A percentile compares a stretch with the other conserved stretches of the same genome.
Evolutionary conservation across 2,888 invertebrate genomes (phyloP).

Genomic region (Acanthococcus lagerstroemiae): DNA sequence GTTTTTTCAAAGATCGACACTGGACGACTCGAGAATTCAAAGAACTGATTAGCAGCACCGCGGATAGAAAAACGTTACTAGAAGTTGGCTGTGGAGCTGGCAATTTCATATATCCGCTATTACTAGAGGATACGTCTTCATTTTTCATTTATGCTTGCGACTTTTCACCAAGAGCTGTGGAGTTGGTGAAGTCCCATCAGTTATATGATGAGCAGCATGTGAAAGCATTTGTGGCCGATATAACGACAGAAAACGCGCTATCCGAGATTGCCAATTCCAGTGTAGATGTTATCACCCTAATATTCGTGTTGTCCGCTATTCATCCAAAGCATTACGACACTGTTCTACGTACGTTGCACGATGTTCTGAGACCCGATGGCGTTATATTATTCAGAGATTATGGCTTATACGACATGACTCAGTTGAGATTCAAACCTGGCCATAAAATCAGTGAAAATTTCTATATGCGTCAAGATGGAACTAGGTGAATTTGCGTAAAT

Average conservation of each 20-base stretch:
- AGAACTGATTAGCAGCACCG: constrained; percentile 54
- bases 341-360: constrained; percentile 54
- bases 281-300: constrained; percentile 74
- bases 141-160: constrained; percentile 80
- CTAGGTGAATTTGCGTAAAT: constrained; percentile 56
- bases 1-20: constrained; percentile 90
- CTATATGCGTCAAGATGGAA: constrained; percentile 94
- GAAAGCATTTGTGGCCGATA: constrained; percentile 73
- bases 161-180: constrained; percentile 80
- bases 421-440: constrained; percentile 83
- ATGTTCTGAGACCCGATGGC: constrained; percentile 63
- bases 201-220: constrained; percentile 57
- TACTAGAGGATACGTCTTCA: constrained; percentile 59
- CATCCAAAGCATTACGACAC: constrained; percentile 69
- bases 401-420: constrained; percentile 91
- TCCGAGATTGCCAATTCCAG: constrained; percentile 38
- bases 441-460: constrained; percentile 86
- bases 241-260: constrained; percentile 60
- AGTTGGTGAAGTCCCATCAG: constrained; percentile 61
- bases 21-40: constrained; percentile 94
- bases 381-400: constrained; percentile 83
- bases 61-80: constrained; percentile 47
- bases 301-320: constrained; percentile 92
- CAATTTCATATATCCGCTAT: constrained; percentile 84
- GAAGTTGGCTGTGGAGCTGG: constrained; percentile 96